A percentile compares a stretch with the other conserved stretches of the same genome.
These are phyloP conservation scores for Oscheius sp. DNA, from an alignment of 2,888 invertebrate species.

Conservation along the genomic window DNA sequence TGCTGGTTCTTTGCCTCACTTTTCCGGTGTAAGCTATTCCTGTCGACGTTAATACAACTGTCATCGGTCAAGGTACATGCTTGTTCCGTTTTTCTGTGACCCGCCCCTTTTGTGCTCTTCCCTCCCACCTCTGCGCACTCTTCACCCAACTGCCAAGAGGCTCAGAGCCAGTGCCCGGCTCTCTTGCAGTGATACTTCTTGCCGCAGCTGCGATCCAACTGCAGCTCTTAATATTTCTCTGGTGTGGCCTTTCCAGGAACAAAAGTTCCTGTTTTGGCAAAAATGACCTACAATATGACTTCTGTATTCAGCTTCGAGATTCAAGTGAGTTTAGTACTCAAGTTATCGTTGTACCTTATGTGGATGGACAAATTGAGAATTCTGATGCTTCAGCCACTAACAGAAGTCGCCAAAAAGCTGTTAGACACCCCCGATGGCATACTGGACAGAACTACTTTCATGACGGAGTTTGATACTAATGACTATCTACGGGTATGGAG, in stretches of 20 bases:
- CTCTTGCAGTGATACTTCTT: slow-evolving; percentile 17
- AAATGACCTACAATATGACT: slow-evolving; percentile 17
- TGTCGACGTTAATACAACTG: background rate
- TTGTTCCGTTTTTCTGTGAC: slow-evolving; percentile 10
- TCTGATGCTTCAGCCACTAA: background rate
- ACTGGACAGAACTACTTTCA: slow-evolving; percentile 62
- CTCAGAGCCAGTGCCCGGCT: slow-evolving; percentile 19
- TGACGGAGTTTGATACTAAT: slow-evolving; percentile 62
- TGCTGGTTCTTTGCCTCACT: no score
- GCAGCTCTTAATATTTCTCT: slow-evolving; percentile 2
- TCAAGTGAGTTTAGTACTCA: slow-evolving; percentile 13
- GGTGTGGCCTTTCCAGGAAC: slow-evolving; percentile 16
- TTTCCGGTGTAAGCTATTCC: background rate
- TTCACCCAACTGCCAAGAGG: slow-evolving; percentile 31
- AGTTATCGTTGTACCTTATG: no score
- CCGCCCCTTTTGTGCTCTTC: slow-evolving; percentile 17
- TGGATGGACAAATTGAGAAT: background rate
- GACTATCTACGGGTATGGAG: slow-evolving; percentile 56
- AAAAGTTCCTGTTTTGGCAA: background rate
- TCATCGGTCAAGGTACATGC: background rate
- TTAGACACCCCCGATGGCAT: slow-evolving; percentile 29
- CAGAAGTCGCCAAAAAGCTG: slow-evolving; percentile 10
- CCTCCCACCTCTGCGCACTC: slow-evolving; percentile 24
- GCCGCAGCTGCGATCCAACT: slow-evolving; percentile 33
- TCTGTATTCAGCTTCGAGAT: slow-evolving; percentile 26